These are phyloP conservation scores for Zaprionus obscuricornis DNA, from an alignment of 2,888 invertebrate species.

Conservation along the genomic window DNA sequence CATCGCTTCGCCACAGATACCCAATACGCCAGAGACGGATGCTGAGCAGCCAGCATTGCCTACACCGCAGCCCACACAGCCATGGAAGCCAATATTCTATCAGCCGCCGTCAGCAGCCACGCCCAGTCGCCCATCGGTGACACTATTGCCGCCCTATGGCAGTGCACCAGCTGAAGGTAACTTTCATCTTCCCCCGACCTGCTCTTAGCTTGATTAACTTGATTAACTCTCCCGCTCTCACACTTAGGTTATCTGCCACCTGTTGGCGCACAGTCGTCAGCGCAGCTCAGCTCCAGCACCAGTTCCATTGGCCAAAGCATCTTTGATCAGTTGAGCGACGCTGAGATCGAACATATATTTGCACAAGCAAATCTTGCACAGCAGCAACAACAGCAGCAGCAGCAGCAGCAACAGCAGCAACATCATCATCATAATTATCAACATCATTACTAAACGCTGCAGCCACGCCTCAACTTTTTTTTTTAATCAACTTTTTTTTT, in stretches of 20 bases:
- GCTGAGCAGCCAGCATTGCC: constrained; percentile 34
- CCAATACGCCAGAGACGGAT: constrained; percentile 42
- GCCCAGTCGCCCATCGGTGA: constrained; percentile 73
- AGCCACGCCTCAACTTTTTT: not conserved
- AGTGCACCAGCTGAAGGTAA: constrained; percentile 73
- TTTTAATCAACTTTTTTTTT: constrained; percentile 25
- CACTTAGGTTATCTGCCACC: constrained; percentile 75
- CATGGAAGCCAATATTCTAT: constrained; percentile 75
- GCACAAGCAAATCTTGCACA: constrained; percentile 75
- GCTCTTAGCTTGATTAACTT: not conserved
- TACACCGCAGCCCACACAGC: constrained; percentile 39
- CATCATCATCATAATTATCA: constrained; percentile 51
- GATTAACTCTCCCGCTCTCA: not conserved
- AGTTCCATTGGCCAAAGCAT: constrained; percentile 47
- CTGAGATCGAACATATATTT: constrained; percentile 79
- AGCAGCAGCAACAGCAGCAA: constrained; percentile 54
- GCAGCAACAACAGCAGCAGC: constrained; percentile 66
- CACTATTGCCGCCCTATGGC: constrained; percentile 78
- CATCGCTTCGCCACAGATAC: constrained; percentile 80
- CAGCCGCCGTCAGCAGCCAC: constrained; percentile 57
- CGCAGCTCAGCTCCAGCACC: constrained; percentile 39
- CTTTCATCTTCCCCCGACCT: too few relatives aligned
- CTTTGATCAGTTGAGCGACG: constrained; percentile 76
- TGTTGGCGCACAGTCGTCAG: constrained; percentile 40
- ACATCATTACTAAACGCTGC: constrained; percentile 44